phyloP scores from a whole-genome alignment of 2,888 invertebrate genomes.

The Lithosia quadra region DNA sequence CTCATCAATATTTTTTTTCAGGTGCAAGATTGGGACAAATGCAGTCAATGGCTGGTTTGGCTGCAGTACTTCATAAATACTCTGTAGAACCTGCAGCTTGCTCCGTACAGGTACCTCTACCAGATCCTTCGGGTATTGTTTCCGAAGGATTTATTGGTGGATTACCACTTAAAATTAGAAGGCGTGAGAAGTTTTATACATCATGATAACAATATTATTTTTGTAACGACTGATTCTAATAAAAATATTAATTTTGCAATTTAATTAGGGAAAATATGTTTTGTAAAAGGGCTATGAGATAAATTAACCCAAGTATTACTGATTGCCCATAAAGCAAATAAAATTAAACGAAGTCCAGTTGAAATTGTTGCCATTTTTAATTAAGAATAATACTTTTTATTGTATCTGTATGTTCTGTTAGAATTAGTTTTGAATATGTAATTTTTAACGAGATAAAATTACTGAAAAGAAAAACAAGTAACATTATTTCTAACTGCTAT shows the following conservation, averaged over 20 bases:
- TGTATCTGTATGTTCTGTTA: no score
- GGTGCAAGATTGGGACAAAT: constrained; percentile 77
- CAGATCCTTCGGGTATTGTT: constrained; percentile 69
- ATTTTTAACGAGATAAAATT: no score
- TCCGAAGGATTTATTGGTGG: constrained; percentile 72
- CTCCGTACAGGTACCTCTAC: constrained; percentile 59
- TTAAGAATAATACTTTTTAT: no score
- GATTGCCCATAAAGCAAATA: neutral
- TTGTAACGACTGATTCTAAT: neutral
- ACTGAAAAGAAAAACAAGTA: no score
- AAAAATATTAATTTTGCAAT: neutral
- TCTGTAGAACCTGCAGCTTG: constrained; percentile 70
- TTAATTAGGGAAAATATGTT: neutral
- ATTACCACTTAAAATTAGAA: constrained; percentile 66
- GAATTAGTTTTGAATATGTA: no score
- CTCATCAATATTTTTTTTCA: constrained; percentile 45
- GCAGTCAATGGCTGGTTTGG: constrained; percentile 79
- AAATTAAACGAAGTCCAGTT: neutral
- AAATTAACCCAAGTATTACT: neutral
- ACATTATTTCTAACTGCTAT: no score
- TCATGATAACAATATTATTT: neutral
- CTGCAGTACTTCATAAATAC: constrained; percentile 66
- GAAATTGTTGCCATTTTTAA: no score
- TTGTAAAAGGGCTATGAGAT: constrained; percentile 5
- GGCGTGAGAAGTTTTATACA: constrained; percentile 42